Evolutionary conservation across 2,797 vertebrate species (phyloP), one percentile per base, ranked within the genome.

Genomic region (Huso huso): DNA sequence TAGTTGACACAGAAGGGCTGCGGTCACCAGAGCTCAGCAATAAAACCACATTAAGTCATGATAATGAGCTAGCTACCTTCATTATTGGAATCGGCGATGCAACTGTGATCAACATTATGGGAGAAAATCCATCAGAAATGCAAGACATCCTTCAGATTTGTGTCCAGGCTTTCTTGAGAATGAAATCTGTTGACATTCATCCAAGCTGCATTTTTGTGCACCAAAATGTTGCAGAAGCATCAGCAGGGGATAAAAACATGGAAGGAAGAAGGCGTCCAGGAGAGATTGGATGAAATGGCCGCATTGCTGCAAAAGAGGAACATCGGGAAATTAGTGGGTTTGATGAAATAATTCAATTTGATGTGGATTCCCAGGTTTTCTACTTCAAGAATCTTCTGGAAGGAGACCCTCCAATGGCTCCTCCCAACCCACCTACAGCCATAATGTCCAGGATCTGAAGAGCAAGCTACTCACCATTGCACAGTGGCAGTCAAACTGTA

Each of bases 121-220:
- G 69, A 66, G 72, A 73, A 49, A 71, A 69, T 64, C 53, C 67
- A 6, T 49, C 52, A 37, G 72, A 73, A 58, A 71, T 73, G 51
- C 66, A 70, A 37, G 62, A 73, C 65, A 70, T 65, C 37, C 71
- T 73, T 9, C 71, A 70, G 64, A 69, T 72, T 9, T 72, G 67
- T 67, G 65, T 69, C 37, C 71, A 72, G 61, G 71, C 71, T 15
- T 67, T 72, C 48, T 52, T 72, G 62, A 66, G 67, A 61, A 69
- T 72, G 71, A 64, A 23, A 8, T 61, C 49, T 10, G 65, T 72
- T 7, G 48, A 67, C 5, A 61, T 71, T 13, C 62, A 53, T 9
- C 57, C 86, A 4, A 70, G 75, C 49, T 89, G 83, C 60, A 48
- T 88, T 6, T 86, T 88, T 69, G 77, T 88, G 0, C 85, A 87